These are phyloP conservation scores for Oxyura jamaicensis DNA, from an alignment of 2,113 vertebrate genomes.

Conservation along the genomic window DNA sequence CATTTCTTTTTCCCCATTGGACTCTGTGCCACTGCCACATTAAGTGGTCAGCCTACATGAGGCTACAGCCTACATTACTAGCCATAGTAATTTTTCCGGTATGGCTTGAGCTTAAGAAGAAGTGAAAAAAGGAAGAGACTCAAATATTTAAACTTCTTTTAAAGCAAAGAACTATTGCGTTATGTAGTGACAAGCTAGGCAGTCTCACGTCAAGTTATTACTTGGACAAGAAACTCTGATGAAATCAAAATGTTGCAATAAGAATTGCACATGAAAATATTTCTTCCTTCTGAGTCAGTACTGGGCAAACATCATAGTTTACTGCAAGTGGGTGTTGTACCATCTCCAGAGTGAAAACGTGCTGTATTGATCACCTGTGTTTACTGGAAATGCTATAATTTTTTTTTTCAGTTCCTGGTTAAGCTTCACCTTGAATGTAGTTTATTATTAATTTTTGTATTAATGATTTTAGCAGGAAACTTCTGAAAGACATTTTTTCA, in stretches of 20 bases:
- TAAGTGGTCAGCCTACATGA: background rate
- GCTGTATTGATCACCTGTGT: background rate
- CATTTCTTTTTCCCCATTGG: background rate
- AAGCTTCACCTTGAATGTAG: background rate
- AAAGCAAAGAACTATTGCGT: background rate
- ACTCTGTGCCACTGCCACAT: background rate
- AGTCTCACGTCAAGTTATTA: background rate
- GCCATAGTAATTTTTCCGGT: background rate
- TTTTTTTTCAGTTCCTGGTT: background rate
- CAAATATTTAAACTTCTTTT: background rate
- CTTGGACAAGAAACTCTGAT: slow-evolving; percentile 38
- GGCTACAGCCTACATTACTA: too few relatives aligned
- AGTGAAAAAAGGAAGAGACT: background rate
- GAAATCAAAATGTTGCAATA: slow-evolving; percentile 16
- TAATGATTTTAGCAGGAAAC: background rate
- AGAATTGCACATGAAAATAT: background rate
- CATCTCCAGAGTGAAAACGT: background rate
- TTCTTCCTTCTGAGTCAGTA: slow-evolving; percentile 49
- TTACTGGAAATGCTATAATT: background rate
- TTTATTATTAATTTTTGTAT: background rate
- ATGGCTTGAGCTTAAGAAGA: background rate
- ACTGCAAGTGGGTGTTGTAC: background rate
- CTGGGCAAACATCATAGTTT: background rate
- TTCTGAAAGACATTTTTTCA: background rate
- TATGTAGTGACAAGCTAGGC: background rate